Conservation (phyloP, 2,797 vertebrate species). For the Epinephelus malabaricus region DNA sequence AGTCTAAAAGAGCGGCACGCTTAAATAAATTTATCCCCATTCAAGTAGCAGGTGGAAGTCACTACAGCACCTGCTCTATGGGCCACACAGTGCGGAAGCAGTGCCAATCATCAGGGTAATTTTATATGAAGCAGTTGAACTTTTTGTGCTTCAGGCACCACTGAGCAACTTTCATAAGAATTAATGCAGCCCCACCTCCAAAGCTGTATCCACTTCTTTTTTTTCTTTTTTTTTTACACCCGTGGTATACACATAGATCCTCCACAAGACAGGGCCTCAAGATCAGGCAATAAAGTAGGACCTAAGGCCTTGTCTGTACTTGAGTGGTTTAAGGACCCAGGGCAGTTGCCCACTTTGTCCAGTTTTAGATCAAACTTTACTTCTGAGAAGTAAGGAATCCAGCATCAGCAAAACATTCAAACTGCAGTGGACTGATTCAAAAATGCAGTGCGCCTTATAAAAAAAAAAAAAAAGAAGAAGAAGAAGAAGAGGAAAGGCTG, state of each 20-base stretch:
- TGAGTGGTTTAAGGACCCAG: not conserved
- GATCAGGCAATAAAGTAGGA: not conserved
- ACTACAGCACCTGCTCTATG: too few relatives aligned
- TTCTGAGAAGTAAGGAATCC: not conserved
- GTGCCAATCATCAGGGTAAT: too few relatives aligned
- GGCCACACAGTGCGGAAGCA: too few relatives aligned
- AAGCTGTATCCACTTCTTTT: too few relatives aligned
- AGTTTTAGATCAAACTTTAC: not conserved
- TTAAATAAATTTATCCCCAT: too few relatives aligned
- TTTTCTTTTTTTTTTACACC: too few relatives aligned
- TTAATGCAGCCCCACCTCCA: too few relatives aligned
- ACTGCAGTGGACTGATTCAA: not conserved
- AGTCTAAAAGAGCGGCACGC: too few relatives aligned
- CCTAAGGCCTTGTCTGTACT: not conserved
- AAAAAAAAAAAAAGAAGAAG: not conserved
- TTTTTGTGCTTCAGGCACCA: too few relatives aligned
- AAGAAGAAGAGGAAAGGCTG: not conserved
- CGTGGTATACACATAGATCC: not conserved
- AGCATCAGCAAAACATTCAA: conserved; percentile 4
- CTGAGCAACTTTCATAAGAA: too few relatives aligned
- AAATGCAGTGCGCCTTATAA: not conserved
- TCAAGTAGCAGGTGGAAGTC: too few relatives aligned
- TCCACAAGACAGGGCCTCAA: not conserved
- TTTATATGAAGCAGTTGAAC: too few relatives aligned
- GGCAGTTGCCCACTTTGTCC: not conserved